Conservation (phyloP, 2,888 invertebrate species). For the Cancer borealis region DNA sequence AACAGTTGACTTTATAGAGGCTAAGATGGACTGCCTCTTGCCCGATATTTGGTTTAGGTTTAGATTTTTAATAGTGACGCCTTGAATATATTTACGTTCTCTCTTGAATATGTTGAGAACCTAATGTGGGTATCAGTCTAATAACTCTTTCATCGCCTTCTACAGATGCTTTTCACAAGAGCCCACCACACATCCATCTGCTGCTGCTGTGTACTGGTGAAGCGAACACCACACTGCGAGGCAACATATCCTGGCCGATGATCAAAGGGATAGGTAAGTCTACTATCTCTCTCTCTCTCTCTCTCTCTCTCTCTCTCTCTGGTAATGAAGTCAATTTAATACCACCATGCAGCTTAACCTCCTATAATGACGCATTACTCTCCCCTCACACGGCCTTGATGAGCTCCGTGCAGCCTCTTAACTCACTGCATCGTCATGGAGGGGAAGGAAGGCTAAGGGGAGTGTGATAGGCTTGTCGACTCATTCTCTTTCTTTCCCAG, state of each 20-base stretch:
- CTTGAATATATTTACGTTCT: too few species aligned
- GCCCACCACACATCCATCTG: slow-evolving; percentile 92
- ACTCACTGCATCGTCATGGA: background rate
- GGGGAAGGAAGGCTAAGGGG: background rate
- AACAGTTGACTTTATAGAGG: too few species aligned
- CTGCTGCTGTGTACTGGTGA: slow-evolving; percentile 95
- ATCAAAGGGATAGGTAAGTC: slow-evolving; percentile 82
- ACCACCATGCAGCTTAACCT: background rate
- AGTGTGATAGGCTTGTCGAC: background rate
- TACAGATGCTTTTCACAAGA: slow-evolving; percentile 92
- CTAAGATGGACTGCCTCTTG: too few species aligned
- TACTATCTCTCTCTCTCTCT: background rate
- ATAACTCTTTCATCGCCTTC: background rate
- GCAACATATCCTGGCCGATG: slow-evolving; percentile 91
- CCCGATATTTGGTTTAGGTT: too few species aligned
- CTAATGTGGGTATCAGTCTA: too few species aligned
- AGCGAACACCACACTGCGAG: slow-evolving; percentile 90
- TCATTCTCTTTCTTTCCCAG: background rate
- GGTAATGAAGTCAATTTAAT: background rate
- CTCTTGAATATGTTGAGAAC: too few species aligned
- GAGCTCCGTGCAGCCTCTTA: background rate
- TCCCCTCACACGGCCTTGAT: background rate
- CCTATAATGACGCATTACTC: background rate
- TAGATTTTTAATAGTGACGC: too few species aligned
- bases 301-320: background rate